Base-by-base conservation (phyloP, 1,140 invertebrate species). In the Cyphomyrmex costatus region DNA sequence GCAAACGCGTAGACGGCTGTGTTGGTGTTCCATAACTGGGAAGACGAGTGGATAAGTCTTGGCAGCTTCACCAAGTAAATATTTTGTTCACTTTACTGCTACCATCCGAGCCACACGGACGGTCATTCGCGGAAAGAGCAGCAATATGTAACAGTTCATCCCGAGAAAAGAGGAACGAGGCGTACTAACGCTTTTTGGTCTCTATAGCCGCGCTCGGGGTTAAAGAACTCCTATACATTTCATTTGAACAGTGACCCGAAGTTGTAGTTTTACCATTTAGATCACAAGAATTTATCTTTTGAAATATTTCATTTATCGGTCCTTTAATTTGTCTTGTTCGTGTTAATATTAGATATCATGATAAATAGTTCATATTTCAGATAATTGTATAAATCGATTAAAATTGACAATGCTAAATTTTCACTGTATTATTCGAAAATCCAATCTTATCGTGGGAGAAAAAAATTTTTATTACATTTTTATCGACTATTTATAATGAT, bases 31-130 rank as follows among this genome's bases (percentile, higher is more conserved):
- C 68, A 74, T 83, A 83, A 71, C 42, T 30, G 14, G 14, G 70
- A 80, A 70, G 51, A 66, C 60, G 76, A 85, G 70, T 53, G 70
- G 65, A 83, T 78, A 68, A 61, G 85, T 89, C 74, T 68, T 79
- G 91, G 88, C 83, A 82, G 88, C 87, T 78, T 87, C 89, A 78
- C 77, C 86, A 88, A 91, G 90, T 91, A 91, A 93, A 93, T 92
- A 92, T 90, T 93, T 93, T 90, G 87, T 88, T 87, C 76, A 68
- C 86, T 91, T 91, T 87, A 91, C 51, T 91, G 84, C 63, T 78
- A 51, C 46, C 88, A 85, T 61, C 53, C 65, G 70, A 77, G 89
- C 58, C 79, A 88, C 80, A 90, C 80, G 76, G 58, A 79, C 46
- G 71, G 61, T 61, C 73, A 60, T 83, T 86, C 84, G 88, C n/a